These are phyloP conservation scores for Tinea trinotella DNA, from an alignment of 2,888 invertebrate species.

Conservation along the genomic window DNA sequence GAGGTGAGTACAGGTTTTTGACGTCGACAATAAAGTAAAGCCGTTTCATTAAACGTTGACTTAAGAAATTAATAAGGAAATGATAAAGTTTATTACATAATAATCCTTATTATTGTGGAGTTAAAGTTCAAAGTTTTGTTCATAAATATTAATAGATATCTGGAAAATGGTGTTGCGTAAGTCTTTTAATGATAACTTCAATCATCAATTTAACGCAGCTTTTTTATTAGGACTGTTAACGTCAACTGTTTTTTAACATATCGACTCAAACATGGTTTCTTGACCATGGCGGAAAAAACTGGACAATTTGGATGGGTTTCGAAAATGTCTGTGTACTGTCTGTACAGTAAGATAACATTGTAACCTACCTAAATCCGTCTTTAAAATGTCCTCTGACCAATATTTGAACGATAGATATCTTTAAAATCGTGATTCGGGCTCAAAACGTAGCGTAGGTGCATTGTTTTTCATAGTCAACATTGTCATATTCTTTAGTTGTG, in stretches of 20 bases:
- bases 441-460: too few species aligned
- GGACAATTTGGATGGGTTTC: too few species aligned
- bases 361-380: too few species aligned
- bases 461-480: too few species aligned
- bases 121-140: background rate
- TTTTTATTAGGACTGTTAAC: background rate
- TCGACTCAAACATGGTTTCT: background rate
- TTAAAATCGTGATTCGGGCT: too few species aligned
- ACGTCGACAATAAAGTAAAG: background rate
- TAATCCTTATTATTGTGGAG: background rate
- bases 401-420: too few species aligned
- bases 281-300: background rate
- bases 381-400: too few species aligned
- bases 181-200: conserved; percentile 2
- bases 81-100: background rate
- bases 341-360: too few species aligned
- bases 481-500: too few species aligned
- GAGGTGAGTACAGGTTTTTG: background rate
- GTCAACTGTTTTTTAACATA: background rate
- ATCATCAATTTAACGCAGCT: conserved; percentile 6
- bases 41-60: background rate
- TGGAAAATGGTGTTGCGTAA: background rate
- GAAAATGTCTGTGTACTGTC: too few species aligned
- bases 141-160: background rate
- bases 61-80: background rate